Evolutionary conservation across 2,113 vertebrate genomes (phyloP).

Genomic region (Heliornis fulica): DNA sequence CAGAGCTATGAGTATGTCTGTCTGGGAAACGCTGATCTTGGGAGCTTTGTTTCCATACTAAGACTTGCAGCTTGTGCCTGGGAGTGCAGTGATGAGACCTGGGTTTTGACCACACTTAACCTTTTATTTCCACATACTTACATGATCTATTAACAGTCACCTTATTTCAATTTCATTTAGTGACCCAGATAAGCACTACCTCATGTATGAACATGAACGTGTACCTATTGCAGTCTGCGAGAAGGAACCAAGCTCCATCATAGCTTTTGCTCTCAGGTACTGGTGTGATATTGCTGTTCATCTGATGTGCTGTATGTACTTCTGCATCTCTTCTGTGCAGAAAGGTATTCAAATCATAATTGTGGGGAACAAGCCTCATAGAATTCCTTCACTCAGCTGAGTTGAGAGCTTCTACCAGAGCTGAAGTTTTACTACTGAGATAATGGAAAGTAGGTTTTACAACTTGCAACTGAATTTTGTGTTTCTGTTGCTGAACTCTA

Average conservation of each 20-base stretch:
- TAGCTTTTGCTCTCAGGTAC: conserved; percentile 98
- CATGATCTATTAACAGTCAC: not conserved
- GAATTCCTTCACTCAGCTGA: not conserved
- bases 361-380: not conserved
- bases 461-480: not conserved
- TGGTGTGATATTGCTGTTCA: not conserved
- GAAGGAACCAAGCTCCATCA: conserved; percentile 97
- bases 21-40: not conserved
- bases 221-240: conserved; percentile 97
- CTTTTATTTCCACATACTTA: not conserved
- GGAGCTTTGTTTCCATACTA: not conserved
- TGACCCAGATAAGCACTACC: conserved; percentile 96
- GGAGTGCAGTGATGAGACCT: conserved; percentile 28
- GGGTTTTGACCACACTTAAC: not conserved
- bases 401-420: not conserved
- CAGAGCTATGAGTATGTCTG: not conserved
- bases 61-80: not conserved
- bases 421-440: not conserved
- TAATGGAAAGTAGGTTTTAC: not conserved
- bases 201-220: conserved; percentile 96
- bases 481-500: not conserved
- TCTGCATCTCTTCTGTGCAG: not conserved
- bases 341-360: not conserved
- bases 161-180: conserved; percentile 67
- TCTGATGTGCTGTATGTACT: not conserved